Evolutionary conservation across 2,888 invertebrate genomes (phyloP).

Genomic region (Choreutis nemorana): DNA sequence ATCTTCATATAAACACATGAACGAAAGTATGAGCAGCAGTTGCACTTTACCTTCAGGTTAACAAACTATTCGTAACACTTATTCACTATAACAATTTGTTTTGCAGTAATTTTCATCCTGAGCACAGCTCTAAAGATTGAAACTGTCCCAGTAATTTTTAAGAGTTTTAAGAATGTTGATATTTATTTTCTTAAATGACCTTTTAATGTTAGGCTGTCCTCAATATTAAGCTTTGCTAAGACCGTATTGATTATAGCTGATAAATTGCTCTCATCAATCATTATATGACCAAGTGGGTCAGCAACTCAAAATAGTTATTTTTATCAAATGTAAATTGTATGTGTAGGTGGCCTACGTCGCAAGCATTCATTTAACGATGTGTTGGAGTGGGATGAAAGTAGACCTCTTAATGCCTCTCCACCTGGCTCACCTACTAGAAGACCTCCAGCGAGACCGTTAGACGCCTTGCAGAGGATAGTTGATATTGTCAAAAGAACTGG

Average conservation of each 20-base stretch:
- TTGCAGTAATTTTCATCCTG: constrained; percentile 1
- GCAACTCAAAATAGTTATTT: too few relatives aligned
- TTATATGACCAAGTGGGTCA: too few relatives aligned
- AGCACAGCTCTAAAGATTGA: too few relatives aligned
- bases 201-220: too few relatives aligned
- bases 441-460: constrained; percentile 40
- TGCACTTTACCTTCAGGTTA: constrained; percentile 75
- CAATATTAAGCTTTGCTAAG: too few relatives aligned
- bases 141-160: background rate
- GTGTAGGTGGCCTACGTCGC: constrained; percentile 67
- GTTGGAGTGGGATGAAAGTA: constrained; percentile 70
- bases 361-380: constrained; percentile 85
- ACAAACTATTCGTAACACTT: background rate
- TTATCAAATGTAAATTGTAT: too few relatives aligned
- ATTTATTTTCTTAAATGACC: too few relatives aligned
- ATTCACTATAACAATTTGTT: background rate
- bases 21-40: constrained; percentile 80
- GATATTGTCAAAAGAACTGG: constrained; percentile 87
- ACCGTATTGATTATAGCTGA: too few relatives aligned
- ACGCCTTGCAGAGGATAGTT: constrained; percentile 85
- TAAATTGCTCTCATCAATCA: too few relatives aligned
- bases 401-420: constrained; percentile 57
- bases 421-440: constrained; percentile 75
- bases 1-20: constrained; percentile 48
- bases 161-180: too few relatives aligned